Percentiles rank a stretch among this genome's conserved stretches.
These are phyloP conservation scores for Neotoxoptera formosana DNA, from an alignment of 1,140 invertebrate genomes.

Conservation along the genomic window DNA sequence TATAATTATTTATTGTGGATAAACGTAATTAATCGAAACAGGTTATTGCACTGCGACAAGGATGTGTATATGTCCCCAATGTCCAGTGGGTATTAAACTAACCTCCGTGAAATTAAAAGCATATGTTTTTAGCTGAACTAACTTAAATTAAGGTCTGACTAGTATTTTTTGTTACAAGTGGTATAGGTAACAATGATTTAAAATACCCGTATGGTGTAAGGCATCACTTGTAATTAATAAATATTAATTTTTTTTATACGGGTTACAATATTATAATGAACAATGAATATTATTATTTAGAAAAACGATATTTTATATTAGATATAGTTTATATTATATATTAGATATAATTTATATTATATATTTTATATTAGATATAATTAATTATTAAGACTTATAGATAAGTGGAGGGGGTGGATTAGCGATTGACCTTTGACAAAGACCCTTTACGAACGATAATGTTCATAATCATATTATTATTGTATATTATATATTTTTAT, in stretches of 20 bases:
- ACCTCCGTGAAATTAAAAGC: not conserved
- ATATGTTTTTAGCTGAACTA: not conserved
- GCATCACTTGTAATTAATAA: not conserved
- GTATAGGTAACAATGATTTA: not conserved
- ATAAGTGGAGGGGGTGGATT: not conserved
- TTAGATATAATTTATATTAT: too few species aligned
- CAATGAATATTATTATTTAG: too few species aligned
- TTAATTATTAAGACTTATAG: not conserved
- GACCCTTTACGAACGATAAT: not conserved
- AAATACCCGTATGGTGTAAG: not conserved
- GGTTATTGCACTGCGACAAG: not conserved
- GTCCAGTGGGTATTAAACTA: not conserved
- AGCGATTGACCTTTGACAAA: not conserved
- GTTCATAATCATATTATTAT: not conserved
- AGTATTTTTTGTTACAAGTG: not conserved
- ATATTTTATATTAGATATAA: too few species aligned
- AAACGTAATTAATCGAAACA: not conserved
- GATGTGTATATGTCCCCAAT: not conserved
- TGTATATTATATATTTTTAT: not conserved
- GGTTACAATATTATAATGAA: not conserved
- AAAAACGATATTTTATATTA: too few species aligned
- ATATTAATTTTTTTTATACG: not conserved
- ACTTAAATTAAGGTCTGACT: not conserved
- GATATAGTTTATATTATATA: too few species aligned
- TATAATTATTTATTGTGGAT: not conserved